phyloP scores from a whole-genome alignment of 1,140 invertebrate genomes.

The Zaprionus davidi region DNA sequence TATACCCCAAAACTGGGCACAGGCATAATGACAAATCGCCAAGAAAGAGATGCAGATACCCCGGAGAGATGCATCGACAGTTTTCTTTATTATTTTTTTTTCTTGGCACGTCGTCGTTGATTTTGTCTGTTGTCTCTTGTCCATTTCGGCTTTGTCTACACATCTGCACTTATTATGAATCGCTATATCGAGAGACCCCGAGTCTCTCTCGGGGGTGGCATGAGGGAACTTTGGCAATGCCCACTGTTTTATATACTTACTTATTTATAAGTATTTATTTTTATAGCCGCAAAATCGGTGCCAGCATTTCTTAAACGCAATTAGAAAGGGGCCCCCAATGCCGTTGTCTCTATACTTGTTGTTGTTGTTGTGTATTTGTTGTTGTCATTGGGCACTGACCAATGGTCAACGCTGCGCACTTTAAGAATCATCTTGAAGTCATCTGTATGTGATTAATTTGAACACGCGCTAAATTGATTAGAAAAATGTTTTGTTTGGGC shows the following conservation, averaged over 20 bases:
- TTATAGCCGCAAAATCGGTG: slow-evolving; percentile 62
- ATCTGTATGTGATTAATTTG: slow-evolving; percentile 71
- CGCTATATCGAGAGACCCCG: slow-evolving; percentile 8
- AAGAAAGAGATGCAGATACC: slow-evolving; percentile 34
- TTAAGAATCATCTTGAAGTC: slow-evolving; percentile 50
- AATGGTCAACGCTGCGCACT: slow-evolving; percentile 43
- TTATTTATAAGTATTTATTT: slow-evolving; percentile 58
- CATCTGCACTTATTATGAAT: slow-evolving; percentile 59
- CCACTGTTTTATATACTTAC: slow-evolving; percentile 42
- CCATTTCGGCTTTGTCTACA: slow-evolving; percentile 44
- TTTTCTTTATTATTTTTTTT: slow-evolving; percentile 10
- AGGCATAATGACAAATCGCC: slow-evolving; percentile 61
- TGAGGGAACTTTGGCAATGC: slow-evolving; percentile 33
- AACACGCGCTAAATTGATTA: slow-evolving; percentile 61
- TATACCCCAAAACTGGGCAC: not conserved
- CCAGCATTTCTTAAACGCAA: slow-evolving; percentile 72
- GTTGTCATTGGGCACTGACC: slow-evolving; percentile 31
- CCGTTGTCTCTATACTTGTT: slow-evolving; percentile 18
- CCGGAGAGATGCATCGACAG: slow-evolving; percentile 32
- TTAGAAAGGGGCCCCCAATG: slow-evolving; percentile 64
- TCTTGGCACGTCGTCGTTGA: slow-evolving; percentile 37
- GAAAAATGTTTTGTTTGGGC: slow-evolving; percentile 61
- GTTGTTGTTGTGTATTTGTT: slow-evolving; percentile 7
- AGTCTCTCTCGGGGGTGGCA: not conserved
- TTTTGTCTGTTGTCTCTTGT: slow-evolving; percentile 44